phyloP scores from a whole-genome alignment of 2,888 invertebrate genomes.

The Crossocerus cetratus region DNA sequence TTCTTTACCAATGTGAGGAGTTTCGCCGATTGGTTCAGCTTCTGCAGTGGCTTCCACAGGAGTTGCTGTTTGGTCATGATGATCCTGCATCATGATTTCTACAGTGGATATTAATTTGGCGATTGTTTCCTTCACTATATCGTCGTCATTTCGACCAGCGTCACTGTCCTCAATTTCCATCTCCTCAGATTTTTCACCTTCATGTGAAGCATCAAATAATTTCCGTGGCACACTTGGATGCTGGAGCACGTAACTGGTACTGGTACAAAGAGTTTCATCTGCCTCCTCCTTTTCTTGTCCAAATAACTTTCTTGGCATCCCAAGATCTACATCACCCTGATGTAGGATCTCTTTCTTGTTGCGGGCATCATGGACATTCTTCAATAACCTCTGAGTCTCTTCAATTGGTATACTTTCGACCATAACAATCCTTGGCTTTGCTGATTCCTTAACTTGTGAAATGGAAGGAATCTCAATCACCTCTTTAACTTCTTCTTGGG shows the following conservation, averaged over 20 bases:
- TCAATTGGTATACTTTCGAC: slow-evolving; percentile 8
- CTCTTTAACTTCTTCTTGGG: not conserved
- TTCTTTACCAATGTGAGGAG: not conserved
- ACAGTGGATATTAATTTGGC: not conserved
- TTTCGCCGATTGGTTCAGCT: not conserved
- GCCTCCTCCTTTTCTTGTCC: slow-evolving; percentile 1
- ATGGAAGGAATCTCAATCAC: not conserved
- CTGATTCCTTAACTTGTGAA: not conserved
- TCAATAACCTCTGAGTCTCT: slow-evolving; percentile 33
- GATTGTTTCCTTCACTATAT: not conserved
- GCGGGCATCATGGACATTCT: slow-evolving; percentile 45
- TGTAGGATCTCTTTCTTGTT: slow-evolving; percentile 51
- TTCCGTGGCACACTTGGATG: slow-evolving; percentile 27
- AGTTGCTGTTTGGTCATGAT: not conserved
- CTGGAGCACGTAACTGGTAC: not conserved
- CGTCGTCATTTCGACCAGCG: not conserved
- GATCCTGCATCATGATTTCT: slow-evolving; percentile 1
- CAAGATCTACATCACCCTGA: slow-evolving; percentile 47
- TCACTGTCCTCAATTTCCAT: not conserved
- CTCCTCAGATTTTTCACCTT: not conserved
- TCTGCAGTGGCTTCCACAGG: not conserved
- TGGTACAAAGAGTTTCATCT: not conserved
- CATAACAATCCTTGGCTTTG: not conserved
- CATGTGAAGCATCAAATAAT: slow-evolving; percentile 26
- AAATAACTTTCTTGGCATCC: slow-evolving; percentile 51